These are phyloP conservation scores for Catocala nupta DNA, from an alignment of 2,888 invertebrate species.

Conservation along the genomic window DNA sequence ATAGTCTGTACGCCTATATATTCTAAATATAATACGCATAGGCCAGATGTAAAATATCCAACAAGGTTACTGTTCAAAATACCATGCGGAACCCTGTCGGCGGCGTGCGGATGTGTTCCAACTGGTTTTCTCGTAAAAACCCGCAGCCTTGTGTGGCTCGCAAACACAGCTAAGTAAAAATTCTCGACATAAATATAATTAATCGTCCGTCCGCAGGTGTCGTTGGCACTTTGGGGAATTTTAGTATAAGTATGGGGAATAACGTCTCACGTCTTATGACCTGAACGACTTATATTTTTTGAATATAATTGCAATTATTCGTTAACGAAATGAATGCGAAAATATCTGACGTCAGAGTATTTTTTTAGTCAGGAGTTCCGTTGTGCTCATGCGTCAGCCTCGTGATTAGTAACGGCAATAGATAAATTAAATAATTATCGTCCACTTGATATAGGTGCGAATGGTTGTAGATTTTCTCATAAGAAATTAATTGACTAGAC, in stretches of 20 bases:
- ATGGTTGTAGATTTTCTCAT: no score
- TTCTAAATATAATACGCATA: neutral
- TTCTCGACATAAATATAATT: constrained; percentile 39
- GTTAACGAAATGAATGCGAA: neutral
- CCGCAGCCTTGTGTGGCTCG: constrained; percentile 43
- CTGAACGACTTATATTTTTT: neutral
- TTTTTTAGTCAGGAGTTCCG: no score
- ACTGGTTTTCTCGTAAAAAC: constrained; percentile 54
- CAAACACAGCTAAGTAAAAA: constrained; percentile 34
- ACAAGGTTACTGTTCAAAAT: constrained; percentile 18
- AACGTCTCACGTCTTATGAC: constrained; percentile 17
- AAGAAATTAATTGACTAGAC: no score
- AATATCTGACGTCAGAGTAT: constrained; percentile 1
- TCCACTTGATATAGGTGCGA: no score
- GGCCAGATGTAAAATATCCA: neutral
- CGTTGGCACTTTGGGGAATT: constrained; percentile 27
- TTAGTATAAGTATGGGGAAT: constrained; percentile 30
- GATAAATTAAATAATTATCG: no score
- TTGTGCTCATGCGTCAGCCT: no score
- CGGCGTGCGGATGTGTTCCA: constrained; percentile 34
- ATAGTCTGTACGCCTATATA: neutral
- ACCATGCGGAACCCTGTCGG: constrained; percentile 34
- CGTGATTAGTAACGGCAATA: no score
- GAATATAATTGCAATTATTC: neutral
- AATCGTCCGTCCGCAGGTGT: constrained; percentile 34